Evolutionary conservation across 2,797 vertebrate species (phyloP), one percentile per base, ranked within the genome.

Genomic region (Bradypodion ventrale): DNA sequence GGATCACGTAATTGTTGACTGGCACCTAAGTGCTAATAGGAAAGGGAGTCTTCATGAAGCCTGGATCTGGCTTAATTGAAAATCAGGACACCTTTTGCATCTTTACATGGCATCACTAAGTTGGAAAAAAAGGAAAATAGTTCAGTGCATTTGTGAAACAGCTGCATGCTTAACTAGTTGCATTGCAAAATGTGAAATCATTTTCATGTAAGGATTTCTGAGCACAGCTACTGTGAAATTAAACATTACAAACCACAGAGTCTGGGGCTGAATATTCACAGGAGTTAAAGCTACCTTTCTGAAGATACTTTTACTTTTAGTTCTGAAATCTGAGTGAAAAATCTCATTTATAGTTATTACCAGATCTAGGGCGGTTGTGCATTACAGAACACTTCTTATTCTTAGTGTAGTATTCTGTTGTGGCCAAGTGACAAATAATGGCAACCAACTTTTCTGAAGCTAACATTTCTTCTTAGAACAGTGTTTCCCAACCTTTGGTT

Each of bases 91-190:
- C 5, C 2, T 40, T 75, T 65, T 21, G 63, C 35, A 74, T 56
- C 65, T 37, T 27, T 56, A 76, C 32, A 27, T 3, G 13, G 29
- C n/a, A 37, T 25, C 13, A 19, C 44, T 66, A 27, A 65, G 21
- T 27, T 29, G 32, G n/a, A 40, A 29, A 52, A 37, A 70, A 40
- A 59, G 13, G 16, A 19, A 29, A 49, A 46, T n/a, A 3, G 27
- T 44, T 74, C 60, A 82, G 73, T 73, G 13, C 59, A 49, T 82
- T 74, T 16, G 59, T 82, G 56, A 82, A 82, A 32, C 23, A 75
- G 32, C 42, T 83, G 60, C 13, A 29, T 27, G 21, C 19, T 7
- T 7, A 65, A 29, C 82, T 65, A 15, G 29, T 37, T 83, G n/a
- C 10, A 56, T 37, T 83, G n/a, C 10, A 40, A 68, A 75, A 40